Evolutionary conservation across 2,888 invertebrate genomes (phyloP).

Genomic region (Athalia rosae): DNA sequence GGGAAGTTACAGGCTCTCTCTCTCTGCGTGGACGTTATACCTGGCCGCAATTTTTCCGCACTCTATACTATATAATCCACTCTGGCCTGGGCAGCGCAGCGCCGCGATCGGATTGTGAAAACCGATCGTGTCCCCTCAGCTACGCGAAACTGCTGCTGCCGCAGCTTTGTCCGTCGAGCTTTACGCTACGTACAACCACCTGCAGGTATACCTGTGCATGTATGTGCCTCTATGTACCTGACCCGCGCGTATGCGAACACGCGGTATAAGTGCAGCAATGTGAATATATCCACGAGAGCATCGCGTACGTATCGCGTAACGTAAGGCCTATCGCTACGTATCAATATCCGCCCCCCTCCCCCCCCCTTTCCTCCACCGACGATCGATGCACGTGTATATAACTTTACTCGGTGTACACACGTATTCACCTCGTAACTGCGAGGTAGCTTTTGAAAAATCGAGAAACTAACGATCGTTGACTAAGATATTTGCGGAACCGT

Average conservation of each 20-base stretch:
- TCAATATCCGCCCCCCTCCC: slow-evolving; percentile 9
- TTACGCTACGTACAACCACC: background rate
- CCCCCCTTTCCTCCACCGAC: too few relatives aligned
- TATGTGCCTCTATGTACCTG: too few relatives aligned
- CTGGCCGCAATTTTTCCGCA: background rate
- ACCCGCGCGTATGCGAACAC: background rate
- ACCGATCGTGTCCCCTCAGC: slow-evolving; percentile 35
- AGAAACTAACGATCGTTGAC: background rate
- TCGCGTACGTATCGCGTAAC: slow-evolving; percentile 4
- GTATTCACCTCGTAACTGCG: slow-evolving; percentile 26
- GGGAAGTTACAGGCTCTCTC: slow-evolving; percentile 20
- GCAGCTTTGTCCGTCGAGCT: slow-evolving; percentile 23
- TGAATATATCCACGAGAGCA: background rate
- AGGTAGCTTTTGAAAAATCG: slow-evolving; percentile 21
- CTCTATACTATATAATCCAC: too few relatives aligned
- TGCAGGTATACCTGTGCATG: background rate
- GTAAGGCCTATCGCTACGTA: slow-evolving; percentile 26
- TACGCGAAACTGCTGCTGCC: background rate
- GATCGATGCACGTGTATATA: background rate
- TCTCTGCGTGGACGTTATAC: slow-evolving; percentile 17
- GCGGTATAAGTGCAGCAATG: too few relatives aligned
- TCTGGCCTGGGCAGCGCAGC: background rate
- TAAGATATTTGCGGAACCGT: background rate
- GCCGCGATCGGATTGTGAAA: slow-evolving; percentile 43
- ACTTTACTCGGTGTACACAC: background rate